Evolutionary conservation across 2,113 vertebrate genomes (phyloP).

Genomic region (Opisthocomus hoazin): DNA sequence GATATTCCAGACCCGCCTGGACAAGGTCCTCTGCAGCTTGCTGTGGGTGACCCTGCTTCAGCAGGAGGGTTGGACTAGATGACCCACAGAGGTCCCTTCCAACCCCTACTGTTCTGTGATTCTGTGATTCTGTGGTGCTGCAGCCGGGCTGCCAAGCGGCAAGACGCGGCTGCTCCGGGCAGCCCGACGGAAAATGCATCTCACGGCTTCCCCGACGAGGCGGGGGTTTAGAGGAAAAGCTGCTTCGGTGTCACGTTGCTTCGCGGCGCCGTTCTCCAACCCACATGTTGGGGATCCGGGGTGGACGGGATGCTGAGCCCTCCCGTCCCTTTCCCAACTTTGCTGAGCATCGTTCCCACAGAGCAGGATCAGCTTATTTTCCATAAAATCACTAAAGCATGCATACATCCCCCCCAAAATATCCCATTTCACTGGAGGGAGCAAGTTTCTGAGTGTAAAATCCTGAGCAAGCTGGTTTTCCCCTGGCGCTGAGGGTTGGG

Average conservation of each 20-base stretch:
- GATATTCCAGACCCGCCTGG: too few species aligned
- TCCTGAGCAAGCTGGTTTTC: background rate
- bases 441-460: background rate
- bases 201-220: background rate
- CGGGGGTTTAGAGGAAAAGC: background rate
- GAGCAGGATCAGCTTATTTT: background rate
- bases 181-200: background rate
- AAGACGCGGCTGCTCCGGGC: background rate
- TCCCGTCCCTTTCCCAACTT: background rate
- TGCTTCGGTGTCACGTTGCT: fast-evolving
- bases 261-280: fast-evolving
- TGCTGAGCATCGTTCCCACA: background rate
- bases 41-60: too few species aligned
- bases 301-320: background rate
- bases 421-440: background rate
- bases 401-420: background rate
- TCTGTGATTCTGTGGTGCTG: too few species aligned
- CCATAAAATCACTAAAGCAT: background rate
- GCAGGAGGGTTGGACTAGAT: too few species aligned
- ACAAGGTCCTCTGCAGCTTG: too few species aligned
- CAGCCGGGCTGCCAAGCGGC: background rate
- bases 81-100: too few species aligned
- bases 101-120: too few species aligned
- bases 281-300: fast-evolving
- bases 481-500: fast-evolving